A percentile compares a stretch with the other conserved stretches of the same genome.
Conservation (phyloP, 2,888 invertebrate genomes). For the Elmis aenea region DNA sequence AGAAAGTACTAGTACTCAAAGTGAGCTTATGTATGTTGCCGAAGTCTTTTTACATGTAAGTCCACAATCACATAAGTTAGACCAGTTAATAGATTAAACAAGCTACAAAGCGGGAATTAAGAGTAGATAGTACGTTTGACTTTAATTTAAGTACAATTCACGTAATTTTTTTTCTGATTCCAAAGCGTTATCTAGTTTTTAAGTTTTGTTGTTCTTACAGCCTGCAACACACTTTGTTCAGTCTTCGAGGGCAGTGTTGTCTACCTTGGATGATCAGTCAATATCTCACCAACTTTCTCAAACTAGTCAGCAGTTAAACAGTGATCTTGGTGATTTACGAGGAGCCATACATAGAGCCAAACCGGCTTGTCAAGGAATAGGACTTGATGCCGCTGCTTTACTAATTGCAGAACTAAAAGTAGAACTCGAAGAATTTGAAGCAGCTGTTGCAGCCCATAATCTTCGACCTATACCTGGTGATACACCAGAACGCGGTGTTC, state of each 20-base stretch:
- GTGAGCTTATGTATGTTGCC: slow-evolving; percentile 74
- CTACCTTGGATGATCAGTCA: slow-evolving; percentile 74
- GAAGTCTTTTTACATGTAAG: slow-evolving; percentile 77
- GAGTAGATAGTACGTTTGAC: no score
- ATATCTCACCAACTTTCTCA: slow-evolving; percentile 69
- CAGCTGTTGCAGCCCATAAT: slow-evolving; percentile 65
- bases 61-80: no score
- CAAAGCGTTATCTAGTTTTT: slow-evolving; percentile 1
- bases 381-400: slow-evolving; percentile 81
- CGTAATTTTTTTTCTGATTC: no score
- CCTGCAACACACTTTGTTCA: slow-evolving; percentile 67
- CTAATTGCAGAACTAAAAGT: slow-evolving; percentile 73
- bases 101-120: no score
- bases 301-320: slow-evolving; percentile 63
- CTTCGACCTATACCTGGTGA: slow-evolving; percentile 77
- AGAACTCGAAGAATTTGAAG: slow-evolving; percentile 76
- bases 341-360: slow-evolving; percentile 43
- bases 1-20: slow-evolving; percentile 69
- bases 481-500: slow-evolving; percentile 52
- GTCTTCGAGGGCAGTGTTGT: slow-evolving; percentile 75
- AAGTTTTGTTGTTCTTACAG: slow-evolving; percentile 37
- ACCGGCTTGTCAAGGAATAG: slow-evolving; percentile 70
- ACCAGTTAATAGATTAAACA: no score
- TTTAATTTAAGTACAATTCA: no score
- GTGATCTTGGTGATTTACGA: slow-evolving; percentile 47